These are phyloP conservation scores for Oncorhynchus kisutch DNA, from an alignment of 2,113 vertebrate genomes.

Conservation along the genomic window DNA sequence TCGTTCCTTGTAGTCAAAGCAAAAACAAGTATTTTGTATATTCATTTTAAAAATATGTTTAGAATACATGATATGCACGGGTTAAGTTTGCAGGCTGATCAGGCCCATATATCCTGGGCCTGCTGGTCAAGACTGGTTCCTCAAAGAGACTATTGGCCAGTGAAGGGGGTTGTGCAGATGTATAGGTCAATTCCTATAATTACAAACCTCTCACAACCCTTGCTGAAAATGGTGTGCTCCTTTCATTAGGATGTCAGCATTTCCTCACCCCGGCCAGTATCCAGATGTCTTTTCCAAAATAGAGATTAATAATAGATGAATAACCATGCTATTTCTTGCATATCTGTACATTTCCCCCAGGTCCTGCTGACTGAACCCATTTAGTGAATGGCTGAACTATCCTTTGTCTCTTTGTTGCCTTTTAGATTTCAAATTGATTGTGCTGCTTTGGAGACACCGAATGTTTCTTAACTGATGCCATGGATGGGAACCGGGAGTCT, in stretches of 20 bases:
- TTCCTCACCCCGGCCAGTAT: conserved; percentile 27
- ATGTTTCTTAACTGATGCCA: conserved; percentile 1
- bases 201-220: neutral
- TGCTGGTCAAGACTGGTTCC: too few species aligned
- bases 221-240: too few species aligned
- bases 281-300: conserved; percentile 48
- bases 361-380: neutral
- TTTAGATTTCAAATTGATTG: neutral
- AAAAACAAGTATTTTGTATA: too few species aligned
- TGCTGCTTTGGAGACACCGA: neutral
- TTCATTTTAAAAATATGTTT: too few species aligned
- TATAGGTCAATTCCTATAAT: neutral
- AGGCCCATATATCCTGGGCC: too few species aligned
- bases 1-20: too few species aligned
- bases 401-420: conserved; percentile 1
- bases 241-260: conserved; percentile 23
- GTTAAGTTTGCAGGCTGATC: too few species aligned
- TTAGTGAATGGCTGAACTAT: neutral
- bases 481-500: conserved; percentile 30
- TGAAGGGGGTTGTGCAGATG: neutral
- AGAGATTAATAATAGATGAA: conserved; percentile 72
- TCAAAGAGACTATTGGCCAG: too few species aligned
- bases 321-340: conserved; percentile 27
- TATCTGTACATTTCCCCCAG: conserved; percentile 45
- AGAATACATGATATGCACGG: too few species aligned